Conservation (phyloP, 2,888 invertebrate species). For the Papilio elwesi region DNA sequence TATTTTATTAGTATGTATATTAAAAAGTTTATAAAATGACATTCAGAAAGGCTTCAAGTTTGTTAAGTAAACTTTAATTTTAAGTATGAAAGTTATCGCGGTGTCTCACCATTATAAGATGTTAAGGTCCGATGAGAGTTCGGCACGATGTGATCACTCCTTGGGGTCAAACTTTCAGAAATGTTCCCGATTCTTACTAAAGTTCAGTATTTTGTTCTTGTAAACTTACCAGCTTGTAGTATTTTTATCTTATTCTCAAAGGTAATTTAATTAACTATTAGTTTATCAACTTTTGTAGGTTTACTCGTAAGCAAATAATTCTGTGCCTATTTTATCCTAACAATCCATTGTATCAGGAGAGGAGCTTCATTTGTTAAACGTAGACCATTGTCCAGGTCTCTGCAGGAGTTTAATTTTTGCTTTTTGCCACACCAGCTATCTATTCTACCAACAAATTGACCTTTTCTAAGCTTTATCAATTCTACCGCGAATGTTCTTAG, state of each 20-base stretch:
- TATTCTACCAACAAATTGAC: too few relatives aligned
- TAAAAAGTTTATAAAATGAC: background rate
- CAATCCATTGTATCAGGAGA: too few relatives aligned
- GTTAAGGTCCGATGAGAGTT: slow-evolving; percentile 9
- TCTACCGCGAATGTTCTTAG: too few relatives aligned
- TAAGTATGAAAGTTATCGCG: slow-evolving; percentile 13
- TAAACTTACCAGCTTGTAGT: background rate
- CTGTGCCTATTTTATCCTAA: background rate
- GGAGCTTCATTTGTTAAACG: background rate
- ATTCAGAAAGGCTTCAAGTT: background rate
- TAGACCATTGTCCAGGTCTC: too few relatives aligned
- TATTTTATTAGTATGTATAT: background rate
- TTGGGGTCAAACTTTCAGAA: slow-evolving; percentile 14
- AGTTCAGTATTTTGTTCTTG: slow-evolving; percentile 13
- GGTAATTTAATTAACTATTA: slow-evolving; percentile 5
- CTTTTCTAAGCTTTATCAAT: too few relatives aligned
- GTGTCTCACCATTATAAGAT: slow-evolving; percentile 21
- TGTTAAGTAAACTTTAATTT: slow-evolving; percentile 8
- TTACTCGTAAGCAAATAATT: background rate
- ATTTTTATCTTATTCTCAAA: background rate
- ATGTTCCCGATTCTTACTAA: slow-evolving; percentile 19
- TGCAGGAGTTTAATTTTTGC: too few relatives aligned
- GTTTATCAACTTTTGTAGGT: background rate
- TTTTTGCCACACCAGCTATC: too few relatives aligned
- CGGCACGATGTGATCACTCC: slow-evolving; percentile 15